phyloP scores from a whole-genome alignment of 2,888 invertebrate genomes.

The Mythimna lalbum region DNA sequence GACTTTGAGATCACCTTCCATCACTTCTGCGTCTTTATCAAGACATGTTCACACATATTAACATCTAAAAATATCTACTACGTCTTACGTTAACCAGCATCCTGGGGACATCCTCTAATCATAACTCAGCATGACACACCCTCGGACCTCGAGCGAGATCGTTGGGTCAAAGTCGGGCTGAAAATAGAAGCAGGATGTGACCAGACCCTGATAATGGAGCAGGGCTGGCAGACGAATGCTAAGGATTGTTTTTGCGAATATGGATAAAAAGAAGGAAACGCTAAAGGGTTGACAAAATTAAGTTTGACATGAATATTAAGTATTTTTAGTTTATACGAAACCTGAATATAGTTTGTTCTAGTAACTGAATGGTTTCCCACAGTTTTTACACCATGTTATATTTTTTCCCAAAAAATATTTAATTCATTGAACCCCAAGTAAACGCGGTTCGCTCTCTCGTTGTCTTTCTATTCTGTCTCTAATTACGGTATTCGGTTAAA shows the following conservation, averaged over 20 bases:
- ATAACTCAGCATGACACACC: constrained; percentile 63
- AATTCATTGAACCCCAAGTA: too few species aligned
- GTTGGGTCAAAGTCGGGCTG: constrained; percentile 56
- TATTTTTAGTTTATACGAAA: too few species aligned
- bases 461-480: too few species aligned
- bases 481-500: too few species aligned
- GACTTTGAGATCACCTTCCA: constrained; percentile 5
- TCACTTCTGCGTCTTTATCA: constrained; percentile 9
- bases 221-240: constrained; percentile 37
- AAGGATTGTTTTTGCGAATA: neutral
- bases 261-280: too few species aligned
- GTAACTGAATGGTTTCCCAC: too few species aligned
- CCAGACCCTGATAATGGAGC: constrained; percentile 13
- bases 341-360: too few species aligned
- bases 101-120: constrained; percentile 34
- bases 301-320: too few species aligned
- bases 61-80: constrained; percentile 35
- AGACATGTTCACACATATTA: neutral
- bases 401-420: too few species aligned
- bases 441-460: too few species aligned
- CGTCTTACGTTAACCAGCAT: constrained; percentile 35
- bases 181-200: constrained; percentile 57
- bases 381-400: too few species aligned
- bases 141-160: constrained; percentile 50
- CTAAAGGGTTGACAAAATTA: too few species aligned